Percentiles rank a stretch among this genome's conserved stretches.
These are phyloP conservation scores for Stenichneumon culpator DNA, from an alignment of 2,888 invertebrate genomes.

Conservation along the genomic window DNA sequence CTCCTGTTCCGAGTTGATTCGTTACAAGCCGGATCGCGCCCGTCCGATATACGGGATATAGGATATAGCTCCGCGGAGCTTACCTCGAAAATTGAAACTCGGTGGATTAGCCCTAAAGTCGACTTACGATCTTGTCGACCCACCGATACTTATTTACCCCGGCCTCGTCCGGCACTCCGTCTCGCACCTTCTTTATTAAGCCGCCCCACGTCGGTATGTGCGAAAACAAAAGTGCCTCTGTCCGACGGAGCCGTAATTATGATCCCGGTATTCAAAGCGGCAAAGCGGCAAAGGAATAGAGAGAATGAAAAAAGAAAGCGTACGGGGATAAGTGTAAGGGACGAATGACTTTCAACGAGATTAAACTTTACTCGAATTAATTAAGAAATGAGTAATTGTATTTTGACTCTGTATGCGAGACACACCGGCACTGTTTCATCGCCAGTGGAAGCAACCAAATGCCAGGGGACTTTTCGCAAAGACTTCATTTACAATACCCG, in stretches of 20 bases:
- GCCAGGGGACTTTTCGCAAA: background rate
- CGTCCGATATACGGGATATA: constrained; percentile 26
- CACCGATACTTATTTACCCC: constrained; percentile 9
- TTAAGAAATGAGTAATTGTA: constrained; percentile 61
- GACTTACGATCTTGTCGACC: constrained; percentile 21
- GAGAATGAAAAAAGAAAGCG: background rate
- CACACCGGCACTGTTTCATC: background rate
- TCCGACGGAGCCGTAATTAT: background rate
- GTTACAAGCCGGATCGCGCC: constrained; percentile 36
- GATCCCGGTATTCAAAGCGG: background rate
- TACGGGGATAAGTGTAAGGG: background rate
- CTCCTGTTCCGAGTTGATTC: constrained; percentile 23
- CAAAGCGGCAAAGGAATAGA: constrained; percentile 1
- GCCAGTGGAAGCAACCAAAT: background rate
- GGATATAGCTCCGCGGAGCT: constrained; percentile 47
- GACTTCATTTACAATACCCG: no score
- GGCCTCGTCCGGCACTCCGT: background rate
- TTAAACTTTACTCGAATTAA: constrained; percentile 42
- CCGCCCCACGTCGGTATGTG: background rate
- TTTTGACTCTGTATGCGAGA: constrained; percentile 22
- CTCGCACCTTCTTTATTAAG: background rate
- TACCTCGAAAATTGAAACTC: constrained; percentile 67
- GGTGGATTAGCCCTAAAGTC: constrained; percentile 55
- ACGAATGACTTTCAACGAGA: constrained; percentile 2
- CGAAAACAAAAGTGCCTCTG: background rate